Evolutionary conservation across 2,113 vertebrate genomes (phyloP).

Genomic region (Butorides virescens): DNA sequence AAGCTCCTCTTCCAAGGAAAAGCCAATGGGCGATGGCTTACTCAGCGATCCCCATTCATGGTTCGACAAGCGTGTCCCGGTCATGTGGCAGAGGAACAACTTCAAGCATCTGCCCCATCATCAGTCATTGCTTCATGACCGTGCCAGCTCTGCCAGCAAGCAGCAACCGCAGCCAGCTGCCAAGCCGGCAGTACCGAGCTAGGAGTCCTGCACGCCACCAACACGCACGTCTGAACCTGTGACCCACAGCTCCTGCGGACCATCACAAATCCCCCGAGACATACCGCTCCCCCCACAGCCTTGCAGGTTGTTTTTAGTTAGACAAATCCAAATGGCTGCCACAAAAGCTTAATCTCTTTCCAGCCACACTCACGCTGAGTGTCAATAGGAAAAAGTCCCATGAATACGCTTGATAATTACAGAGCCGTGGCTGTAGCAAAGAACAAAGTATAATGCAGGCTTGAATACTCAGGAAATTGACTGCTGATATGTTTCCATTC

Average conservation of each 20-base stretch:
- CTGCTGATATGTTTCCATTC: conserved; percentile 68
- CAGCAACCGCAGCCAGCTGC: background rate
- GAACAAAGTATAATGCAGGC: conserved; percentile 62
- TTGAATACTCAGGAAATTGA: conserved; percentile 62
- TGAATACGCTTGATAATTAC: conserved; percentile 56
- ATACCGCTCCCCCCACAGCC: background rate
- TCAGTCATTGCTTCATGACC: background rate
- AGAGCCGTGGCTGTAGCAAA: conserved; percentile 37
- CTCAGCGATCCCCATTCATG: background rate
- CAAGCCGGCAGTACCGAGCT: background rate
- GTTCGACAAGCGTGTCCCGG: background rate
- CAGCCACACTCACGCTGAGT: conserved; percentile 39
- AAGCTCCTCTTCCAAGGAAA: background rate
- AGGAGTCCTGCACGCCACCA: background rate
- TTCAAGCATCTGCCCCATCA: background rate
- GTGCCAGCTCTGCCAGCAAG: background rate
- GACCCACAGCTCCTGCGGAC: background rate
- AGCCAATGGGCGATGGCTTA: background rate
- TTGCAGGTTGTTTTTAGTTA: conserved; percentile 21
- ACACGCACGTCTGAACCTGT: background rate
- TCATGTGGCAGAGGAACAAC: background rate
- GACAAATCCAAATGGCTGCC: conserved; percentile 44
- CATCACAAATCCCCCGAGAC: background rate
- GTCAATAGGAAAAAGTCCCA: conserved; percentile 61
- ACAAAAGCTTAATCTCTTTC: conserved; percentile 58